Evolutionary conservation across 2,888 invertebrate species (phyloP), one percentile per base, ranked within the genome.

Genomic region (Brenthis daphne): DNA sequence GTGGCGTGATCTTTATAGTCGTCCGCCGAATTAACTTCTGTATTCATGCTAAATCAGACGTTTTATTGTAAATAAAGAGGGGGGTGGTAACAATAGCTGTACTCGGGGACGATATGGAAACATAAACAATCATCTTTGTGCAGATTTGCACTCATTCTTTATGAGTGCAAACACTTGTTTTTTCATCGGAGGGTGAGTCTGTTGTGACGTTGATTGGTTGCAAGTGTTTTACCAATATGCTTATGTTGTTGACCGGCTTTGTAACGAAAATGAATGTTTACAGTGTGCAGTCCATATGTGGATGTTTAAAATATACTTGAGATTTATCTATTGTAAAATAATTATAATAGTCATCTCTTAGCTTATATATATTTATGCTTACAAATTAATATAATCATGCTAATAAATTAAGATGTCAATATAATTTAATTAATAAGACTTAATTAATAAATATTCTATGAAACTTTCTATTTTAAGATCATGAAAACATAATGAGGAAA

Each of bases 191-290:
- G 82, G 81, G 83, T 78, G 78, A 74, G 76, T 77, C 77, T 80
- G 88, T 88, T 89, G 86, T 89, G 86, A 88, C 86, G 87, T 86
- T 86, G 89, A 90, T 89, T 88, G 88, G 88, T 82, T 82, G 85
- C 80, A 85, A 90, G 90, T 90, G 91, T 88, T 88, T 86, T 86
- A 85, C 86, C 91, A 90, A 91, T 90, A 90, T 90, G 89, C 88
- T 86, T 80, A 83, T 80, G 85, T 82, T 83, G 86, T 88, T 85
- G 88, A 83, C 85, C 85, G 86, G 83, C 85, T 83, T 91, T 91
- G 90, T 90, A 83, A 81, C 78, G 81, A 79, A 89, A 90, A 91
- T 90, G 85, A 87, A 86, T 87, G 84, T 88, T 87, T 89, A 81
- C 76, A 85, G 84, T 83, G 79, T 72, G 77, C 74, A 77, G 61